Evolutionary conservation across 2,888 invertebrate species (phyloP).

Genomic region (Cistogaster globosa): DNA sequence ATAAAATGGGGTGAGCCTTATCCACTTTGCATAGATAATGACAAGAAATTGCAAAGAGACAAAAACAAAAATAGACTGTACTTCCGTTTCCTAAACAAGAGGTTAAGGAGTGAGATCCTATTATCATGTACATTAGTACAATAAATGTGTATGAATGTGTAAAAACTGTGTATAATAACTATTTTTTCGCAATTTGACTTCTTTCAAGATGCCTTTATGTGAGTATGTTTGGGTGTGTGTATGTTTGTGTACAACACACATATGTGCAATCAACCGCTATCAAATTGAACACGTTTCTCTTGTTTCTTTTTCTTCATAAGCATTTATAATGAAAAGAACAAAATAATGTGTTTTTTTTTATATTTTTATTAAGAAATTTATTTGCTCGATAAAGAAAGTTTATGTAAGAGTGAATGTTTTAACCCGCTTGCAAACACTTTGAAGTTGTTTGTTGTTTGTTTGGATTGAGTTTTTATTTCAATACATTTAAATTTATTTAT

Average conservation of each 20-base stretch:
- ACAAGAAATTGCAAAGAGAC: background rate
- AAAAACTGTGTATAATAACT: constrained; percentile 15
- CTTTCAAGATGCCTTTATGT: background rate
- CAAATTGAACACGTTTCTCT: constrained; percentile 72
- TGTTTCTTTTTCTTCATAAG: constrained; percentile 49
- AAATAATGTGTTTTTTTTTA: constrained; percentile 3
- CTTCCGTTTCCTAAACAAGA: constrained; percentile 57
- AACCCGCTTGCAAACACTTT: constrained; percentile 54
- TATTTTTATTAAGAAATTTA: constrained; percentile 41
- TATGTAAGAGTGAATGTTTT: constrained; percentile 33
- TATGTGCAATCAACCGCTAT: constrained; percentile 77
- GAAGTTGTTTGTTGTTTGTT: constrained; percentile 43
- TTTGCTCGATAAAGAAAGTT: constrained; percentile 52
- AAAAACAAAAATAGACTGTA: constrained; percentile 52
- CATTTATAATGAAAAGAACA: constrained; percentile 50
- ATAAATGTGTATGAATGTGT: background rate
- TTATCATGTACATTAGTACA: constrained; percentile 29
- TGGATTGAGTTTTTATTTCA: constrained; percentile 40
- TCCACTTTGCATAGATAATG: constrained; percentile 55
- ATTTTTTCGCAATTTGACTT: constrained; percentile 47
- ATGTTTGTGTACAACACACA: constrained; percentile 55
- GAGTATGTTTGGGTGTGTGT: too few relatives aligned
- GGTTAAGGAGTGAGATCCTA: constrained; percentile 35
- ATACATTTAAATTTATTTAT: constrained; percentile 29
- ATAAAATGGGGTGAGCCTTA: constrained; percentile 26